phyloP scores from a whole-genome alignment of 2,888 invertebrate species.

The Isoperla grammatica region DNA sequence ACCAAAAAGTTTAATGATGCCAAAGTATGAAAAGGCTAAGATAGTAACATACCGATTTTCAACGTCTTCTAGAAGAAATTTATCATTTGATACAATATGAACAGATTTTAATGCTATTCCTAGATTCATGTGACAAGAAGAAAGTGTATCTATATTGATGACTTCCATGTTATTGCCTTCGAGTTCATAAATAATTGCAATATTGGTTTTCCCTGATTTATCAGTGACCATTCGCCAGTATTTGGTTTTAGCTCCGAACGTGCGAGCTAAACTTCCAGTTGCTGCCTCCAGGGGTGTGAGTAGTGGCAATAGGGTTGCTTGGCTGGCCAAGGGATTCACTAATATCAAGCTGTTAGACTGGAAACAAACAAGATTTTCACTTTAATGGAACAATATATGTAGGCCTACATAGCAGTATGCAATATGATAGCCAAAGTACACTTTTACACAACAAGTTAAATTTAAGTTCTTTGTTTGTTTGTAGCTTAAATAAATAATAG shows the following conservation, averaged over 20 bases:
- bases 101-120: conserved; percentile 41
- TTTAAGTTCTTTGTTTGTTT: no score
- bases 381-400: no score
- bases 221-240: conserved; percentile 21
- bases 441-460: no score
- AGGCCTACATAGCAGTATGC: no score
- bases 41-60: conserved; percentile 29
- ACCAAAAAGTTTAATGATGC: not conserved
- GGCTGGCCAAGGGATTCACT: conserved; percentile 37
- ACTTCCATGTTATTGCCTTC: conserved; percentile 39
- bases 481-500: no score
- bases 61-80: conserved; percentile 42
- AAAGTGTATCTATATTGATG: conserved; percentile 39
- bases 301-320: conserved; percentile 35
- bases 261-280: conserved; percentile 37
- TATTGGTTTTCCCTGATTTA: not conserved
- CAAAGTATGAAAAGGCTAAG: not conserved
- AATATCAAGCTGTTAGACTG: conserved; percentile 40
- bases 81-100: conserved; percentile 37
- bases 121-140: conserved; percentile 38
- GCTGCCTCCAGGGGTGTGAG: conserved; percentile 38
- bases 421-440: no score
- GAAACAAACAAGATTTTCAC: not conserved
- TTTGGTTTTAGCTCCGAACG: not conserved
- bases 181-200: conserved; percentile 32